A percentile compares a stretch with the other conserved stretches of the same genome.
These are phyloP conservation scores for Ochlodes sylvanus DNA, from an alignment of 2,888 invertebrate species.

Conservation along the genomic window DNA sequence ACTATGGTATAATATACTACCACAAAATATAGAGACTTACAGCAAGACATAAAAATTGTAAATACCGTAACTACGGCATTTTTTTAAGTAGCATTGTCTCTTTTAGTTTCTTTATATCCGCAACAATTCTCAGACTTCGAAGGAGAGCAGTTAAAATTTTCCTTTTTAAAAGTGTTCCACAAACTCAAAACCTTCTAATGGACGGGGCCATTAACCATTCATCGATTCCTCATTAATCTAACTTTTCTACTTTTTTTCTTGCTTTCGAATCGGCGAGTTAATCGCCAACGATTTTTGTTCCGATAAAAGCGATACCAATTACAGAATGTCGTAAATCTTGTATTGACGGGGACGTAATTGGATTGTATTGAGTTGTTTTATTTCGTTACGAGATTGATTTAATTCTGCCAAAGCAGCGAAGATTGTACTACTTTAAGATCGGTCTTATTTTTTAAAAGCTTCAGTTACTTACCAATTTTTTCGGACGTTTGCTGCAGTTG, in stretches of 20 bases:
- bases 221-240: constrained; percentile 82
- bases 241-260: constrained; percentile 77
- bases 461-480: too few relatives aligned
- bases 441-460: constrained; percentile 6
- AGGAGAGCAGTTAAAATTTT: constrained; percentile 70
- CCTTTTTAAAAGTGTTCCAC: constrained; percentile 64
- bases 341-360: constrained; percentile 35
- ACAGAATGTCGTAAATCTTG: constrained; percentile 64
- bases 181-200: constrained; percentile 79
- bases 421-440: neutral
- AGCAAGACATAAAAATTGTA: too few relatives aligned
- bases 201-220: constrained; percentile 79
- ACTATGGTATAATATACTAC: too few relatives aligned
- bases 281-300: constrained; percentile 57
- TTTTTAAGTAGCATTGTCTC: neutral
- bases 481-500: too few relatives aligned
- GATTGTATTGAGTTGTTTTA: constrained; percentile 30
- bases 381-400: constrained; percentile 32
- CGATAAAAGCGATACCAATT: constrained; percentile 64
- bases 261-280: constrained; percentile 68
- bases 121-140: constrained; percentile 59
- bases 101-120: constrained; percentile 6
- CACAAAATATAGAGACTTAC: too few relatives aligned
- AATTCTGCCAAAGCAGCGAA: constrained; percentile 18
- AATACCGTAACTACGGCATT: too few relatives aligned